Percentiles rank a stretch among this genome's conserved stretches.
Evolutionary conservation across 2,797 vertebrate species (phyloP).

Genomic region (Pitangus sulphuratus): DNA sequence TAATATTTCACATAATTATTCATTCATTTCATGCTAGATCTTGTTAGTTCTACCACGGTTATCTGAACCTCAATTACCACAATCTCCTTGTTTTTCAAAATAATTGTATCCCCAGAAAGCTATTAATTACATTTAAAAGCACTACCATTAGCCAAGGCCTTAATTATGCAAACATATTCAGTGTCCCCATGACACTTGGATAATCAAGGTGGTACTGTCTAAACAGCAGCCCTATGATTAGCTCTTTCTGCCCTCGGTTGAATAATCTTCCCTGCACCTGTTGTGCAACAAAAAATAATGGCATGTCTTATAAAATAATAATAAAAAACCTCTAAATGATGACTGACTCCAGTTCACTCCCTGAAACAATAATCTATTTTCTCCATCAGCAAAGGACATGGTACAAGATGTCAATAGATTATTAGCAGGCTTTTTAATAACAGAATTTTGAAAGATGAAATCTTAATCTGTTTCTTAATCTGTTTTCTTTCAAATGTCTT

Average conservation of each 20-base stretch:
- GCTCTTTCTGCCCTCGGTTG: not conserved
- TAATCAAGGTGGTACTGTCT: conserved; percentile 25
- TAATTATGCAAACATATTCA: conserved; percentile 57
- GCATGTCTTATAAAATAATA: not conserved
- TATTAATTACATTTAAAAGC: conserved; percentile 53
- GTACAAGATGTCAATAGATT: not conserved
- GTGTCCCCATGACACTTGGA: not conserved
- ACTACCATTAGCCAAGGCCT: not conserved
- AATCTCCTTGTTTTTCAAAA: conserved; percentile 12
- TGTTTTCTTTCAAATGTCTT: not conserved
- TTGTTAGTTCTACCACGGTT: not conserved
- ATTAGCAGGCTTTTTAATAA: not conserved
- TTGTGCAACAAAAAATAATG: not conserved
- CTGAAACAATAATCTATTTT: not conserved
- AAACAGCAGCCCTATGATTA: not conserved
- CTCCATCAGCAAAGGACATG: not conserved
- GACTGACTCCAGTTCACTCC: not conserved
- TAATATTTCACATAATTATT: not conserved
- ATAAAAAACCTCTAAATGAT: not conserved
- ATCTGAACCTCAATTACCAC: not conserved
- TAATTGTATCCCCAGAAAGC: conserved; percentile 24
- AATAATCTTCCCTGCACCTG: conserved; percentile 20
- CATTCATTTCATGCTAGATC: not conserved
- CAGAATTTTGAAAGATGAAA: not conserved
- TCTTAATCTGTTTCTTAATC: not conserved